These are phyloP conservation scores for Amphimallon solstitiale DNA, from an alignment of 2,888 invertebrate species.

Conservation along the genomic window DNA sequence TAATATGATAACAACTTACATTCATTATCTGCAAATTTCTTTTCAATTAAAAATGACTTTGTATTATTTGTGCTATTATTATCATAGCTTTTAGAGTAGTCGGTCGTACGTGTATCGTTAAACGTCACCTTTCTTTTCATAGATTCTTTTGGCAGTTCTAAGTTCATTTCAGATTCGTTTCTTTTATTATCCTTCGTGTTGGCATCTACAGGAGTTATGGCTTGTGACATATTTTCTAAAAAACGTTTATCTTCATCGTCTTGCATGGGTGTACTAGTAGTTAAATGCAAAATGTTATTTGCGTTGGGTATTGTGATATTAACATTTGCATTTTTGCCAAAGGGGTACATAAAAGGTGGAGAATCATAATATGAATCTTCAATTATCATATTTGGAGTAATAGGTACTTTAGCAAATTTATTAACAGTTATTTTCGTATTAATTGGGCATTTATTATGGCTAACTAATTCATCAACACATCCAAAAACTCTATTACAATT, in stretches of 20 bases:
- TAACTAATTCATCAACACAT: slow-evolving; percentile 49
- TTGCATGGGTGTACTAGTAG: slow-evolving; percentile 56
- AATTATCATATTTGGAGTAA: slow-evolving; percentile 44
- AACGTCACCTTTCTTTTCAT: slow-evolving; percentile 55
- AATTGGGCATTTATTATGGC: slow-evolving; percentile 49
- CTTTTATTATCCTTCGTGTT: slow-evolving; percentile 9
- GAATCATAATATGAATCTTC: slow-evolving; percentile 42
- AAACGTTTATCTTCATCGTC: slow-evolving; percentile 42
- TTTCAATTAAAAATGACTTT: slow-evolving; percentile 35
- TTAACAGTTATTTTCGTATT: slow-evolving; percentile 36
- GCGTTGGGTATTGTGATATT: slow-evolving; percentile 28
- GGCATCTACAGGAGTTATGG: slow-evolving; percentile 50
- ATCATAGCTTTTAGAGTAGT: slow-evolving; percentile 2
- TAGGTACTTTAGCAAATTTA: slow-evolving; percentile 1
- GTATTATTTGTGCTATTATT: slow-evolving; percentile 33
- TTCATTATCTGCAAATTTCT: not conserved
- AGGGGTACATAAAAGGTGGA: slow-evolving; percentile 43
- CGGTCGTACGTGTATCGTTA: slow-evolving; percentile 48
- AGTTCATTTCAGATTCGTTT: not conserved
- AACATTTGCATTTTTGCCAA: slow-evolving; percentile 34
- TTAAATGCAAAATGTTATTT: slow-evolving; percentile 37
- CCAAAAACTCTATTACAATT: slow-evolving; percentile 52
- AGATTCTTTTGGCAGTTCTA: not conserved
- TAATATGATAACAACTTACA: not conserved
- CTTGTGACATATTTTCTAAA: slow-evolving; percentile 44